Conservation (phyloP, 2,113 vertebrate species). For the Gnathonemus echidnorhynchus region DNA sequence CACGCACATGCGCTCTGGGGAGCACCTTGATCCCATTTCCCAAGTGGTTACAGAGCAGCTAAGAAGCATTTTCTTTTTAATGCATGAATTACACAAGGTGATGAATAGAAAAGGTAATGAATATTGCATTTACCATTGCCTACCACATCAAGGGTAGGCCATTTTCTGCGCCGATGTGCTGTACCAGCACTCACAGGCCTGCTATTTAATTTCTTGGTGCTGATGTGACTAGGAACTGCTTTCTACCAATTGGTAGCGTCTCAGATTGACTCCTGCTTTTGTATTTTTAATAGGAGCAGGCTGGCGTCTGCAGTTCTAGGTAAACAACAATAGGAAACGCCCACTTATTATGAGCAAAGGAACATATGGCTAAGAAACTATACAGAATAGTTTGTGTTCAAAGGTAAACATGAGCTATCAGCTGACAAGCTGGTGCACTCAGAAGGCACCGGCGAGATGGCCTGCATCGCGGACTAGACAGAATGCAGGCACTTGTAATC, state of each 20-base stretch:
- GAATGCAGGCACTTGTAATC: neutral
- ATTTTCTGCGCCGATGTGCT: too few species aligned
- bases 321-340: slow-evolving; percentile 2
- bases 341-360: neutral
- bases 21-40: neutral
- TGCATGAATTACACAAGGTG: neutral
- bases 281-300: neutral
- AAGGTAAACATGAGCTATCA: neutral
- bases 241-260: neutral
- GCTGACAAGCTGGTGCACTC: neutral
- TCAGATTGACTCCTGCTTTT: neutral
- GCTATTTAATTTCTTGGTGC: neutral
- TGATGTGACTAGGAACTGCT: neutral
- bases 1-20: neutral
- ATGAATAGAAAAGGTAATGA: neutral
- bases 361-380: neutral
- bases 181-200: neutral
- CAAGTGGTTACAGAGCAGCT: neutral
- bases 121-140: slow-evolving; percentile 1
- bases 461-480: neutral
- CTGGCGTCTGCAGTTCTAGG: neutral
- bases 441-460: neutral
- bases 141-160: neutral
- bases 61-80: neutral
- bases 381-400: neutral